phyloP scores from a whole-genome alignment of 2,888 invertebrate genomes.

The Oxyteleia sp. region DNA sequence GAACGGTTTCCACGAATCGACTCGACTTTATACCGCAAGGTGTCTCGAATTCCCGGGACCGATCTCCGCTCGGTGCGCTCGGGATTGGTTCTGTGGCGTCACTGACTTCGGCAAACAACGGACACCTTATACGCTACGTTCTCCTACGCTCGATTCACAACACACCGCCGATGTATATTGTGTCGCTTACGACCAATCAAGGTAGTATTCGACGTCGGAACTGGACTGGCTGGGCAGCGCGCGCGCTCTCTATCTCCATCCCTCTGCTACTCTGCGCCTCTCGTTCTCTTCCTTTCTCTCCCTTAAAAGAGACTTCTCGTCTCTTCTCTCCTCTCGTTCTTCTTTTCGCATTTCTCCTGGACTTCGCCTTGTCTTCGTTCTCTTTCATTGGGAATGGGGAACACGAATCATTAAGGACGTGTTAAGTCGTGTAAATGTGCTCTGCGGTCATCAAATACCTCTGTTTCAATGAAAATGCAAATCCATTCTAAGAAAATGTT shows the following conservation, averaged over 20 bases:
- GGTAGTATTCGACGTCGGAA: constrained; percentile 65
- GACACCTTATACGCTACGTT: constrained; percentile 69
- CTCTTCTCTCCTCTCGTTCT: constrained; percentile 3
- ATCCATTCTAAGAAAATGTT: background rate
- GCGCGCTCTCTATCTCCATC: constrained; percentile 29
- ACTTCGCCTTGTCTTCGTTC: constrained; percentile 19
- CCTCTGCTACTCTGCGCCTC: constrained; percentile 24
- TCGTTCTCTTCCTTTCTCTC: constrained; percentile 14
- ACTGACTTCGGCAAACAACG: constrained; percentile 64
- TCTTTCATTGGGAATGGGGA: background rate
- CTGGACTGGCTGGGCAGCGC: constrained; percentile 63
- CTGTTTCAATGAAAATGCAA: too few species aligned
- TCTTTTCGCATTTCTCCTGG: constrained; percentile 23
- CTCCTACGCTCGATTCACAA: constrained; percentile 70
- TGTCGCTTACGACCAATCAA: constrained; percentile 70
- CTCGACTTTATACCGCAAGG: background rate
- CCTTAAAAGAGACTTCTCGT: too few species aligned
- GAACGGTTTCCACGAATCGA: background rate
- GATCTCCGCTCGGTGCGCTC: constrained; percentile 48
- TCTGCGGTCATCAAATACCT: background rate
- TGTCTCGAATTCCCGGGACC: constrained; percentile 24
- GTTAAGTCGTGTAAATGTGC: background rate
- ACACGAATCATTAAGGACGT: constrained; percentile 25
- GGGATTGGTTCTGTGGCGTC: constrained; percentile 63
- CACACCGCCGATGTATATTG: constrained; percentile 62